A percentile compares a stretch with the other conserved stretches of the same genome.
phyloP scores from a whole-genome alignment of 2,797 vertebrate species.

The Coccyzus lansbergi region DNA sequence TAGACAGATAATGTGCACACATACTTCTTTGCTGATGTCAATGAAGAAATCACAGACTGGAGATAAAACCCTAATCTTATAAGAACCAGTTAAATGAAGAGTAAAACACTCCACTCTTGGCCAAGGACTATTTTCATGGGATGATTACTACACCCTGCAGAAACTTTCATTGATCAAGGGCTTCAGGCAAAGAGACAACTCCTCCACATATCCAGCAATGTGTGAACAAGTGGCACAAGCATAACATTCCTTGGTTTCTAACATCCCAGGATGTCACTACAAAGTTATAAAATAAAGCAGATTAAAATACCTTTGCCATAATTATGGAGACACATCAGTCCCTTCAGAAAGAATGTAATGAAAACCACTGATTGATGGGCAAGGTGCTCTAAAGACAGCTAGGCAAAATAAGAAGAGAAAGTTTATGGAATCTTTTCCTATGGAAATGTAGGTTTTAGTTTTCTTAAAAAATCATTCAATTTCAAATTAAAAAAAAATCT shows the following conservation, averaged over 20 bases:
- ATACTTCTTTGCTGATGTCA: neutral
- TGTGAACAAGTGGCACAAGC: constrained; percentile 54
- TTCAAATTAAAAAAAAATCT: neutral
- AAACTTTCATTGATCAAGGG: constrained; percentile 22
- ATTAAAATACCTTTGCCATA: constrained; percentile 43
- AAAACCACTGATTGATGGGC: neutral
- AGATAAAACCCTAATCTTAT: neutral
- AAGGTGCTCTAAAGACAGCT: neutral
- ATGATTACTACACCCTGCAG: neutral
- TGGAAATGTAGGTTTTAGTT: neutral
- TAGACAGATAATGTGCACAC: neutral
- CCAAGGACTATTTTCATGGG: neutral
- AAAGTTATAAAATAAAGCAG: constrained; percentile 31
- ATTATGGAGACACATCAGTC: neutral
- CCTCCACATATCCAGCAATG: constrained; percentile 8
- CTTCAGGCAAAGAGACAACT: constrained; percentile 25
- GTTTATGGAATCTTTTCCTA: neutral
- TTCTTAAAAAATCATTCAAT: neutral
- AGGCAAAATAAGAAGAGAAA: neutral
- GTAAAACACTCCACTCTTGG: neutral
- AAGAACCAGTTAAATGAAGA: neutral
- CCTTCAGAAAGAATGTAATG: neutral
- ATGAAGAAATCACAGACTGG: neutral
- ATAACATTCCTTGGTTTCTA: constrained; percentile 41
- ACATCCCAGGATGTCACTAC: constrained; percentile 12